Evolutionary conservation across 2,888 invertebrate species (phyloP).

Genomic region (Clivina fossor): DNA sequence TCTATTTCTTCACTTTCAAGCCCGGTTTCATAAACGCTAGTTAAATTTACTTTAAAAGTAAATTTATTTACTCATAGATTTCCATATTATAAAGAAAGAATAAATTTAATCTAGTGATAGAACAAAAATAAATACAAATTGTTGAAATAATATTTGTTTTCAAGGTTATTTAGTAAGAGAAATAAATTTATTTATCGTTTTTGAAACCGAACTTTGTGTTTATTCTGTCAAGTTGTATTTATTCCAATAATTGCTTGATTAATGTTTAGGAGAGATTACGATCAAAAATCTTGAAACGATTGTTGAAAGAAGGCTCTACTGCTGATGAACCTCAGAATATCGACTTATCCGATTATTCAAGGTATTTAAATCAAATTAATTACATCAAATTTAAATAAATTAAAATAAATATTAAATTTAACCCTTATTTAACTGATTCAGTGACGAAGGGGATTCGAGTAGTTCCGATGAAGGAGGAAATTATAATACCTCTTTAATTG

Average conservation of each 20-base stretch:
- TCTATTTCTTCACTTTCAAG: too few relatives aligned
- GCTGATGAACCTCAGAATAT: slow-evolving; percentile 88
- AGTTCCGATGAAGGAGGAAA: slow-evolving; percentile 65
- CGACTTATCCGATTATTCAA: slow-evolving; percentile 83
- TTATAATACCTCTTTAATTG: slow-evolving; percentile 54
- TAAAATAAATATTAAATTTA: background rate
- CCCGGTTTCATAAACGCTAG: too few relatives aligned
- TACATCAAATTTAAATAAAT: background rate
- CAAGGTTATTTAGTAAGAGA: too few relatives aligned
- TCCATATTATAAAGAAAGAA: too few relatives aligned
- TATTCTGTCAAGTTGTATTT: slow-evolving; percentile 11
- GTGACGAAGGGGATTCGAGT: slow-evolving; percentile 79
- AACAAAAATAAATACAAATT: too few relatives aligned
- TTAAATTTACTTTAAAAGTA: too few relatives aligned
- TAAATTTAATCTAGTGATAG: too few relatives aligned
- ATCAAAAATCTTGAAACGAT: slow-evolving; percentile 76
- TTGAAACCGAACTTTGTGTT: background rate
- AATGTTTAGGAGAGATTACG: slow-evolving; percentile 70
- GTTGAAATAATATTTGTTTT: too few relatives aligned
- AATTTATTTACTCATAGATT: too few relatives aligned
- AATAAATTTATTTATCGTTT: too few relatives aligned
- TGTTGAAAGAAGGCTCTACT: slow-evolving; percentile 80
- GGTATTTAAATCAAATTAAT: slow-evolving; percentile 61
- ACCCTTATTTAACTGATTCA: slow-evolving; percentile 47
- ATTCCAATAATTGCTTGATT: slow-evolving; percentile 41